Evolutionary conservation across 2,113 vertebrate genomes (phyloP).

Genomic region (Spheniscus mendiculus): DNA sequence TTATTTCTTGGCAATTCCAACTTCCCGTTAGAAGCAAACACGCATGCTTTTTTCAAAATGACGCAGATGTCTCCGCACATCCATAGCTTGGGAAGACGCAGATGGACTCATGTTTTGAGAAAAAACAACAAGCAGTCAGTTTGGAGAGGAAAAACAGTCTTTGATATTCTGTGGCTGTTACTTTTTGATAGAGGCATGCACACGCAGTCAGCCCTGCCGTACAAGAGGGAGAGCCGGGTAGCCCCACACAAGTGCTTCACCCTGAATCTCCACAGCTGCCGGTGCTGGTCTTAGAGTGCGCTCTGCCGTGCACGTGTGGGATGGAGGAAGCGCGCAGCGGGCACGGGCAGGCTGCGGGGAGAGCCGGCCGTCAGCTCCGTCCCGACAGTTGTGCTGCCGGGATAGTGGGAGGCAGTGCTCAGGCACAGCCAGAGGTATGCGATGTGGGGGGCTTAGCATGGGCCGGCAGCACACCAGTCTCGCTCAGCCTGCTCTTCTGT

Average conservation of each 20-base stretch:
- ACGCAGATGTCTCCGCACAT: background rate
- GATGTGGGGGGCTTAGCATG: rapidly evolving
- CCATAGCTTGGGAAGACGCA: background rate
- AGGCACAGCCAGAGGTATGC: background rate
- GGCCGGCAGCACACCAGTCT: background rate
- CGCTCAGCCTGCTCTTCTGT: background rate
- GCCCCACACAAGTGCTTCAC: background rate
- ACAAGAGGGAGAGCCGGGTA: background rate
- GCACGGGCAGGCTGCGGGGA: rapidly evolving
- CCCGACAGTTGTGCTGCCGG: rapidly evolving
- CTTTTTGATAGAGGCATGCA: background rate
- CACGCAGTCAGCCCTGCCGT: background rate
- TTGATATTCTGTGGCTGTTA: background rate
- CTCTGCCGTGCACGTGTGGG: background rate
- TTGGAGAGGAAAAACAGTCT: background rate
- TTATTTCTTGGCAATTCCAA: slow-evolving; percentile 15
- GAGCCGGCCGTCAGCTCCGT: background rate
- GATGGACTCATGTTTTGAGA: slow-evolving; percentile 11
- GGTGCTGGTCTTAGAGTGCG: background rate
- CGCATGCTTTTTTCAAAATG: background rate
- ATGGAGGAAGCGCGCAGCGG: background rate
- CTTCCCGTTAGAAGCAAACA: slow-evolving; percentile 6
- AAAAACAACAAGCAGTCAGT: background rate
- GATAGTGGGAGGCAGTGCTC: background rate
- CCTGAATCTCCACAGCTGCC: background rate